A percentile compares a stretch with the other conserved stretches of the same genome.
Conservation (phyloP, 2,888 invertebrate species). For the Smittia sp. region DNA sequence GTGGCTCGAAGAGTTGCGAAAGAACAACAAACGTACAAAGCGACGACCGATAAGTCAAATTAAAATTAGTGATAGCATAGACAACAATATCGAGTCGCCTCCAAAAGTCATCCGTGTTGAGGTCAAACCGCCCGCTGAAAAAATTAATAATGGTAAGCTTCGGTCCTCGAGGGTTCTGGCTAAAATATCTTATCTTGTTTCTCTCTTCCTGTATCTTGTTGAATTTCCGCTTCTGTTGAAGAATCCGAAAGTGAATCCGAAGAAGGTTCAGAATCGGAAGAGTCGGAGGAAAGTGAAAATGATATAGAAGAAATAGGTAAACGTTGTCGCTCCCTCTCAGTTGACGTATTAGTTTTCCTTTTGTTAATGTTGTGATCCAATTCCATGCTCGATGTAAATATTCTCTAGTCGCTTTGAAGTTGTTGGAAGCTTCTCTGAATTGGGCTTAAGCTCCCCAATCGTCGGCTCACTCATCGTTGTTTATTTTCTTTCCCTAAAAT, state of each 20-base stretch:
- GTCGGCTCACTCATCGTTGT: not conserved
- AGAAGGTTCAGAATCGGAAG: constrained; percentile 13
- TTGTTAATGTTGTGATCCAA: not conserved
- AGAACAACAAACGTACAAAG: constrained; percentile 61
- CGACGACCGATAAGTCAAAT: constrained; percentile 52
- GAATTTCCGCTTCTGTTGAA: not conserved
- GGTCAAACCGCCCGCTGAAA: constrained; percentile 57
- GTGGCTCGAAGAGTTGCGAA: constrained; percentile 68
- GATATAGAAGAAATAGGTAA: constrained; percentile 15
- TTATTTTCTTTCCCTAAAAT: constrained; percentile 16
- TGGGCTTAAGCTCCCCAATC: not conserved
- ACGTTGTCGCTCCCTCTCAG: not conserved
- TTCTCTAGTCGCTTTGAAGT: not conserved
- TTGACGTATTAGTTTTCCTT: not conserved
- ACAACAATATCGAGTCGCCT: constrained; percentile 61
- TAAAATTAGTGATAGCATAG: constrained; percentile 54
- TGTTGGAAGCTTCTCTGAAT: not conserved
- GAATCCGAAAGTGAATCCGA: constrained; percentile 31
- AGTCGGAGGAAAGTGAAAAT: constrained; percentile 34
- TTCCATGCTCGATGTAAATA: constrained; percentile 8
- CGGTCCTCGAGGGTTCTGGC: constrained; percentile 43
- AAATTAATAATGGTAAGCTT: constrained; percentile 36
- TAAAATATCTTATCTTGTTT: not conserved
- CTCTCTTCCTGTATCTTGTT: not conserved
- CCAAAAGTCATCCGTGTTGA: constrained; percentile 76